phyloP scores from a whole-genome alignment of 30 jellyfish, hydroid and myxozoan genomes.

The Hydractinia echinata region DNA sequence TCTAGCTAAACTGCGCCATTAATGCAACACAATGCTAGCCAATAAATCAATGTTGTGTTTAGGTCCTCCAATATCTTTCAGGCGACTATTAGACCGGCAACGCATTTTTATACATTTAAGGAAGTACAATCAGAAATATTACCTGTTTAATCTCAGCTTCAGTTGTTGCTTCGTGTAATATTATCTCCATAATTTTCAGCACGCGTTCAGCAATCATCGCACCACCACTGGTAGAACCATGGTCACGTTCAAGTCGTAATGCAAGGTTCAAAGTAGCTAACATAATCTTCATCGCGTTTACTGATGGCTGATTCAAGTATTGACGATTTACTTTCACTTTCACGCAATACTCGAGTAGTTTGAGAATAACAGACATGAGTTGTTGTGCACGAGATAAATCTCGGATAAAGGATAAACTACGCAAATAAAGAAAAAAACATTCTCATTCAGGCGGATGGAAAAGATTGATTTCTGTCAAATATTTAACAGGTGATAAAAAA shows the following conservation, averaged over 20 bases:
- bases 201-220: constrained; percentile 86
- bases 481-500: too few species aligned
- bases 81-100: too few species aligned
- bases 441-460: not conserved
- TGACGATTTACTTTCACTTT: constrained; percentile 90
- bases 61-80: too few species aligned
- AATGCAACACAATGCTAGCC: too few species aligned
- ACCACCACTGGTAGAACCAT: constrained; percentile 87
- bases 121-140: too few species aligned
- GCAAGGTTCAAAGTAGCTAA: constrained; percentile 89
- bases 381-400: constrained; percentile 89
- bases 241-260: constrained; percentile 75
- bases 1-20: not conserved
- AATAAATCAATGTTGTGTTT: too few species aligned
- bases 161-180: constrained; percentile 76
- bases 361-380: constrained; percentile 58
- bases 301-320: constrained; percentile 81
- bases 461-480: too few species aligned
- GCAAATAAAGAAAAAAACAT: not conserved
- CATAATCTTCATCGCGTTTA: constrained; percentile 68
- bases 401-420: constrained; percentile 64
- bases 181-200: constrained; percentile 78
- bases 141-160: constrained; percentile 70
- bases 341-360: constrained; percentile 81
- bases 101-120: too few species aligned